Percentiles rank a stretch among this genome's conserved stretches.
These are phyloP conservation scores for Argopecten irradians DNA, from an alignment of 1,140 invertebrate species.

Conservation along the genomic window DNA sequence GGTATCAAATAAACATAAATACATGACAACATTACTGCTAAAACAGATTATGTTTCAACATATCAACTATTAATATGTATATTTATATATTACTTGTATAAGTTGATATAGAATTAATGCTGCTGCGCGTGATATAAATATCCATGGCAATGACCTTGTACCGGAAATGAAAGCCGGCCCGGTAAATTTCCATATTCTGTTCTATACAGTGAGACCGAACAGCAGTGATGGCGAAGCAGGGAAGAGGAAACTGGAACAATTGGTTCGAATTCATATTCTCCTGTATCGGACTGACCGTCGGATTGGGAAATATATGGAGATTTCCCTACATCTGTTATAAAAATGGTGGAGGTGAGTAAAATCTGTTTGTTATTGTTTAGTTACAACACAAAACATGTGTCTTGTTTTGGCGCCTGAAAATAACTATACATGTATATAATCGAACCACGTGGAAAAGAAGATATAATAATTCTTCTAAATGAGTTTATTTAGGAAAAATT, in stretches of 20 bases:
- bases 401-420: neutral
- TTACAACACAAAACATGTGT: neutral
- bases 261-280: conserved; percentile 92
- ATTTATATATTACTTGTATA: neutral
- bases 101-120: neutral
- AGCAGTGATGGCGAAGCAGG: conserved; percentile 6
- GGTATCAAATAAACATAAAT: neutral
- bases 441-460: neutral
- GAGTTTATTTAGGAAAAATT: neutral
- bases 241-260: conserved; percentile 83
- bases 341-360: conserved; percentile 75
- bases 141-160: conserved; percentile 8
- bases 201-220: neutral
- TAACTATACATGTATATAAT: neutral
- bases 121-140: neutral
- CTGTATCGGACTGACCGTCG: conserved; percentile 78
- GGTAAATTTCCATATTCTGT: neutral
- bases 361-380: neutral
- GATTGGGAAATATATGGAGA: conserved; percentile 78
- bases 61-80: neutral
- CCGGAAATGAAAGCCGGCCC: neutral
- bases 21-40: no score
- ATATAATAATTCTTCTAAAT: neutral
- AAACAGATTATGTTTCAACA: neutral
- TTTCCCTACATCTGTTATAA: conserved; percentile 78